These are phyloP conservation scores for Helarctos malayanus DNA, from an alignment of 2,797 vertebrate species.

Conservation along the genomic window DNA sequence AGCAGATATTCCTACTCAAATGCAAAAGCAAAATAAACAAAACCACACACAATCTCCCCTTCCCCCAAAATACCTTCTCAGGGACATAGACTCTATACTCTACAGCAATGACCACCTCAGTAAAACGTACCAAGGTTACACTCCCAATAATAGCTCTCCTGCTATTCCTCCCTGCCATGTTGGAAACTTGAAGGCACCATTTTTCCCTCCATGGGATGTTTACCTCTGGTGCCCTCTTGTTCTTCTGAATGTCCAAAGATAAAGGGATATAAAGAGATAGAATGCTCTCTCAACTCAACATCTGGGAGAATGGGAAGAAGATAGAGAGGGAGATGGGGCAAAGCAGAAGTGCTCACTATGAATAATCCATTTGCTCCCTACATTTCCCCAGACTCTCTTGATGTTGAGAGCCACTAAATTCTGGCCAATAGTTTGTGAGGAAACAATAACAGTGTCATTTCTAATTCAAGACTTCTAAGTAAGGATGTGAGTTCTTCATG, in stretches of 20 bases:
- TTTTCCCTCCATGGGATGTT: background rate
- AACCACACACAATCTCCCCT: background rate
- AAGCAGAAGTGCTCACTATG: background rate
- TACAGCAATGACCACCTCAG: background rate
- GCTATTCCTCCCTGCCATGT: background rate
- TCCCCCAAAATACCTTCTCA: background rate
- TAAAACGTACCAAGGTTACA: background rate
- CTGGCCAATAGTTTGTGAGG: background rate
- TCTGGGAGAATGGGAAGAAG: background rate
- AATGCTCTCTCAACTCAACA: background rate
- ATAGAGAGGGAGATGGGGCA: background rate
- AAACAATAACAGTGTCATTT: background rate
- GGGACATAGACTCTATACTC: background rate
- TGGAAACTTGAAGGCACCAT: background rate
- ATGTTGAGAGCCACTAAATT: background rate
- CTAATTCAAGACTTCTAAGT: background rate
- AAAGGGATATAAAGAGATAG: background rate
- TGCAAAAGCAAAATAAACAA: background rate
- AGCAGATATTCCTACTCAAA: background rate
- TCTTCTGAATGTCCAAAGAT: background rate
- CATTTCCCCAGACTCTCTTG: background rate
- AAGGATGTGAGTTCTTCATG: background rate
- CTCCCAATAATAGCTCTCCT: background rate
- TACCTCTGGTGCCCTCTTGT: background rate
- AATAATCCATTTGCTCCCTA: background rate